phyloP scores from a whole-genome alignment of 1,140 invertebrate species.

The Pantala flavescens region DNA sequence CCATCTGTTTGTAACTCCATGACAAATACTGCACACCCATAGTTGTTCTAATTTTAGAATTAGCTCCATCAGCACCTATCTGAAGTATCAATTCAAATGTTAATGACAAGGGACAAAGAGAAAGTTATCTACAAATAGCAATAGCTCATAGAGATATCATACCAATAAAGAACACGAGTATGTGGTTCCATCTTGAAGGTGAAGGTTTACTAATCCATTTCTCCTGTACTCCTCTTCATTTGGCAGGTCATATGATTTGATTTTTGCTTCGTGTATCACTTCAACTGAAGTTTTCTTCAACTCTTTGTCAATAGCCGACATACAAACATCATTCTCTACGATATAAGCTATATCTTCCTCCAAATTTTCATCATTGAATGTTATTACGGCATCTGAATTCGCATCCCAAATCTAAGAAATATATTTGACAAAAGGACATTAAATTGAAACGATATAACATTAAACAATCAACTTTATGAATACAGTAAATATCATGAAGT shows the following conservation, averaged over 20 bases:
- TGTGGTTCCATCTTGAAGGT: constrained; percentile 42
- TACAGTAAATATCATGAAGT: constrained; percentile 22
- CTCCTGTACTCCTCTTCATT: constrained; percentile 17
- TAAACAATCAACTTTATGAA: neutral
- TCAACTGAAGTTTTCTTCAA: constrained; percentile 33
- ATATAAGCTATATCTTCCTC: constrained; percentile 73
- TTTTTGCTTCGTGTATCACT: constrained; percentile 38
- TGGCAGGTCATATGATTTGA: constrained; percentile 43
- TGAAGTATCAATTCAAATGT: constrained; percentile 32
- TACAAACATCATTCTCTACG: constrained; percentile 85
- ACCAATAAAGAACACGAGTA: constrained; percentile 50
- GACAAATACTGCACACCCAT: constrained; percentile 68
- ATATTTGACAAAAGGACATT: constrained; percentile 19
- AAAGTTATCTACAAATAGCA: neutral
- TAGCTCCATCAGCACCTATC: constrained; percentile 88
- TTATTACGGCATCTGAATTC: constrained; percentile 74
- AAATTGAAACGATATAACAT: constrained; percentile 16
- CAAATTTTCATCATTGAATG: constrained; percentile 65
- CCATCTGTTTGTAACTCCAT: constrained; percentile 81
- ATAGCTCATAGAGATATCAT: constrained; percentile 21
- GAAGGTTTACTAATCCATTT: constrained; percentile 32
- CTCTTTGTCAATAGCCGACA: constrained; percentile 55
- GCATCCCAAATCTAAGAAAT: constrained; percentile 77
- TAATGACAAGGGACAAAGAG: neutral
- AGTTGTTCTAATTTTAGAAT: constrained; percentile 69